Base-by-base conservation (phyloP, 2,888 invertebrate genomes). In the Brachynemurus nebulosus region DNA sequence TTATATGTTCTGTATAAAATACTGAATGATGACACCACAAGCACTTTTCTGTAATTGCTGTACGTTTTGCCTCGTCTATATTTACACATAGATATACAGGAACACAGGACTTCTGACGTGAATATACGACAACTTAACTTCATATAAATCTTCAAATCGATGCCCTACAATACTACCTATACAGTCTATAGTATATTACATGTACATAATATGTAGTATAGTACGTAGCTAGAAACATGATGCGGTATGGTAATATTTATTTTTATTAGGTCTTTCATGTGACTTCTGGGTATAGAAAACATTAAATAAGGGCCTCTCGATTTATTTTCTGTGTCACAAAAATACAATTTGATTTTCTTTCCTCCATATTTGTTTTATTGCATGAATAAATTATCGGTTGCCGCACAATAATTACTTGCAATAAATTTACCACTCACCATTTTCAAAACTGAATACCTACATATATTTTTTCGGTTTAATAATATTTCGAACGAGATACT, bases 331-430 rank as follows among this genome's bases (percentile, higher is more conserved):
- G n/a, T 30, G 30, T 30, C 30, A 30, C 14, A 30, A 5, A 30
- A 30, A 30, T 30, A 30, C n/a, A 30, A 30, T 30, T 30, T 30
- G 30, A 30, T 30, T 30, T 30, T 30, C 30, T n/a, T n/a, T n/a
- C n/a, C n/a, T n/a, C n/a, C n/a, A n/a, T n/a, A n/a, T n/a, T n/a
- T n/a, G n/a, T n/a, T n/a, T n/a, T n/a, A n/a, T n/a, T n/a, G n/a
- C n/a, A n/a, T n/a, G n/a, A n/a, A n/a, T n/a, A n/a, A n/a, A n/a
- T n/a, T n/a, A n/a, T n/a, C n/a, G n/a, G n/a, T n/a, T n/a, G n/a
- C n/a, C n/a, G n/a, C n/a, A n/a, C n/a, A n/a, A n/a, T n/a, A n/a
- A n/a, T n/a, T n/a, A n/a, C n/a, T n/a, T n/a, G n/a, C n/a, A n/a
- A n/a, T n/a, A n/a, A n/a, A n/a, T n/a, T n/a, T n/a, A n/a, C n/a